Evolutionary conservation across 2,888 invertebrate species (phyloP), one percentile per base, ranked within the genome.

Genomic region (Apantesis nais): DNA sequence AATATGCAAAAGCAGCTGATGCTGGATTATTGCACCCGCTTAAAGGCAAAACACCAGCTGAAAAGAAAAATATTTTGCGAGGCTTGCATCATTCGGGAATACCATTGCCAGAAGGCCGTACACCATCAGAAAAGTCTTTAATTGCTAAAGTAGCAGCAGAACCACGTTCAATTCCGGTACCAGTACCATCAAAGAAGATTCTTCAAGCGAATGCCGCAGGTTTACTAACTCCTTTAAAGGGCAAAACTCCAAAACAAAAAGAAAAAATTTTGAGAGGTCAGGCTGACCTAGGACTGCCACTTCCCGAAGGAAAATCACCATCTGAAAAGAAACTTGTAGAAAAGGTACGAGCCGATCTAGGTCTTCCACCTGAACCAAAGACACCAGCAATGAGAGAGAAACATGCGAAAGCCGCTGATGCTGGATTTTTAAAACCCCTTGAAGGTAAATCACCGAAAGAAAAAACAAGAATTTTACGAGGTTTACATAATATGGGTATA

Each of bases 81-180:
- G 62, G 62, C 1, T 29, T 62, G 16, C 41, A 62, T 41, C 16
- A 41, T 62, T 16, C 16, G 8, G 62, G 41, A 41, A 62, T 62
- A 41, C 62, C 62, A 1, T 62, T 62, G 39, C 62, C 62, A 9
- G 19, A 62, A 62, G 62, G 62, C 22, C 62, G 62, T 2, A 62
- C 62, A 29, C 8, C 25, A 2, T 62, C 62, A 9, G 62, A 62
- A 62, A 62, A 62, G 9, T 62, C 62, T 16, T 14, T 67, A 0
- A 72, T 72, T 52, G 41, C 31, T 16, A 68, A 74, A 72, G 16
- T 74, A 11, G 39, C 19, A 25, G 68, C 62, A 67, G 62, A 79
- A 16, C 83, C 31, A 9, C 63, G 62, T n/a, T 52, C 41, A n/a
- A 62, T 55, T 25, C 62, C 63, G 2, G 62, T 62, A 31, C 39